Evolutionary conservation across 2,113 vertebrate species (phyloP), one percentile per base, ranked within the genome.

Genomic region (Oreotrochilus melanogaster): DNA sequence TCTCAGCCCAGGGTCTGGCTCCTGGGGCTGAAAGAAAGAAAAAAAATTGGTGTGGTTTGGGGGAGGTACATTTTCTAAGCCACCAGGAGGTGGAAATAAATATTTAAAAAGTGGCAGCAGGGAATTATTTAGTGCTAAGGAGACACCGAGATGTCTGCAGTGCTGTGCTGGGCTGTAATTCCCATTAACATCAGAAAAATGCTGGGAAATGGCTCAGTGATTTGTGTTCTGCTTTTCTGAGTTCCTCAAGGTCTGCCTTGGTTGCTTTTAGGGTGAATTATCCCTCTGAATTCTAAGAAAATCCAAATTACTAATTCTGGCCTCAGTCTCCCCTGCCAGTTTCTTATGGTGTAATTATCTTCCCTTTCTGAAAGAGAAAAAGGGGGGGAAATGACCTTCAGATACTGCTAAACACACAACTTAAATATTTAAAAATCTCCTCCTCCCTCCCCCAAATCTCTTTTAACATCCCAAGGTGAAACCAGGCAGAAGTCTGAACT

Each of bases 381-480:
- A 7, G 7, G 16, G 2, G 7, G 14, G 14, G 19, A 67, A 70
- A 31, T 28, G 1, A 75, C 45, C 54, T 90, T 58, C 48, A 54
- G 47, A 24, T 50, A 62, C 43, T 33, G 61, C 33, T 93, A 72
- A 86, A 86, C 35, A 60, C 30, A 78, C 17, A 71, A 62, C 54
- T 66, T 42, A 70, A 84, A 67, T 25, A 56, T 33, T 70, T 70
- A 5, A 47, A 86, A 85, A 61, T 27, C 51, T 51, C 30, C n/a
- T 28, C 25, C 4, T 4, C 14, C 4, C 1, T 10, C 18, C 50
- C 11, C n/a, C 24, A 64, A 86, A 61, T 57, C 35, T 73, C 37
- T 78, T 75, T 50, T 83, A 88, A 61, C 58, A 88, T 30, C 39
- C 70, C 67, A 76, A 92, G 35, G 67, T 72, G 65, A 60, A 85